A percentile compares a stretch with the other conserved stretches of the same genome.
Conservation (phyloP, 2,113 vertebrate genomes). For the Larimichthys crocea region DNA sequence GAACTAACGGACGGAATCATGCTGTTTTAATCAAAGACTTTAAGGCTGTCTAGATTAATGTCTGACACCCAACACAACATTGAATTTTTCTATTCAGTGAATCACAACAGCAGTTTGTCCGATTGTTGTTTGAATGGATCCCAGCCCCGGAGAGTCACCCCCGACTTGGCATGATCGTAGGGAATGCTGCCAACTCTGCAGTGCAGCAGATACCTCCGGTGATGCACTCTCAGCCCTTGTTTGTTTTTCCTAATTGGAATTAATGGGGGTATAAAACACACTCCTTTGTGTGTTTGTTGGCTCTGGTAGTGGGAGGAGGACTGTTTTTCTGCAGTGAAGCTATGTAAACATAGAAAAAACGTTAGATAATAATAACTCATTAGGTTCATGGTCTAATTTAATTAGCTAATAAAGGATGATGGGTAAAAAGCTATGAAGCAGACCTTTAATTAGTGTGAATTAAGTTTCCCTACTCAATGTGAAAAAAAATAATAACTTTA, state of each 20-base stretch:
- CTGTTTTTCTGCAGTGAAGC: not conserved
- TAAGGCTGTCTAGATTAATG: not conserved
- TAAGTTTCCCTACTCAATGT: not conserved
- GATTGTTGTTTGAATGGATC: constrained; percentile 12
- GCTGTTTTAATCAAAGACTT: not conserved
- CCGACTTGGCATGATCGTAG: constrained; percentile 38
- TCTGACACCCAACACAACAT: not conserved
- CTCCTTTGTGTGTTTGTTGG: constrained; percentile 12
- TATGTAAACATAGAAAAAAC: not conserved
- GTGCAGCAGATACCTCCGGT: constrained; percentile 46
- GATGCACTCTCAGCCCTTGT: constrained; percentile 47
- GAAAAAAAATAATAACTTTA: too few species aligned
- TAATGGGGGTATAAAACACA: constrained; percentile 37
- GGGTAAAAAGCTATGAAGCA: too few species aligned
- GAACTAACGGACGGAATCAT: not conserved
- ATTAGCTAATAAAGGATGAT: not conserved
- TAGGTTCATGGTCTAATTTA: too few species aligned
- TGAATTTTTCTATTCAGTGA: not conserved
- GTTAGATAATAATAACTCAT: not conserved
- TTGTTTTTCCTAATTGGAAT: constrained; percentile 68
- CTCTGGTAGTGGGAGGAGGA: not conserved
- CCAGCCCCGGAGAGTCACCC: constrained; percentile 23
- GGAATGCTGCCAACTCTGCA: constrained; percentile 47
- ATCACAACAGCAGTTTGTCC: not conserved
- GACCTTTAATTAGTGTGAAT: not conserved